These are phyloP conservation scores for Gorsachius goisagi DNA, from an alignment of 2,113 vertebrate species.

Conservation along the genomic window DNA sequence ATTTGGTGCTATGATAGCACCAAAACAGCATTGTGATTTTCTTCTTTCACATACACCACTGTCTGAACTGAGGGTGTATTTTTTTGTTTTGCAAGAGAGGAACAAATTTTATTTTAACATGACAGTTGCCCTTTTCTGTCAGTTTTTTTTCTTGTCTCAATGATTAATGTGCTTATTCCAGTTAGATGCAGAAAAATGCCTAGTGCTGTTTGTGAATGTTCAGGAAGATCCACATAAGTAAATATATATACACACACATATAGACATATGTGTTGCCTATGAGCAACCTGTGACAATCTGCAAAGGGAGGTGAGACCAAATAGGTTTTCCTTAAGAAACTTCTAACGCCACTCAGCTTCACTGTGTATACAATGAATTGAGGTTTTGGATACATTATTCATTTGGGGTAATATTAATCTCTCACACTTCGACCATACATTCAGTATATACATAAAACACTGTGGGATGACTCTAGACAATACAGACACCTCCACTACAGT, in stretches of 20 bases:
- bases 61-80: not conserved
- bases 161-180: not conserved
- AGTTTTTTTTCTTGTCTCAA: not conserved
- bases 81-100: not conserved
- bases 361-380: not conserved
- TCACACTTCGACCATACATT: not conserved
- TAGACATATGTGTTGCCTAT: rapidly evolving
- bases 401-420: not conserved
- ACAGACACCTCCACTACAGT: not conserved
- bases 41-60: not conserved
- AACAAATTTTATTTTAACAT: not conserved
- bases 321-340: not conserved
- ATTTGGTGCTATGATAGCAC: not conserved
- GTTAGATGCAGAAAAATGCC: not conserved
- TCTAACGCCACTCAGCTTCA: not conserved
- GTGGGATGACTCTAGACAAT: not conserved
- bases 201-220: not conserved
- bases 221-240: not conserved
- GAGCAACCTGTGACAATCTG: not conserved
- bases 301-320: not conserved
- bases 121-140: not conserved
- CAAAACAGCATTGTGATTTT: not conserved
- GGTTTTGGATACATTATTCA: not conserved
- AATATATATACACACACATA: rapidly evolving
- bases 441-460: not conserved